These are phyloP conservation scores for Nomada fucata DNA, from an alignment of 2,888 invertebrate species.

Conservation along the genomic window DNA sequence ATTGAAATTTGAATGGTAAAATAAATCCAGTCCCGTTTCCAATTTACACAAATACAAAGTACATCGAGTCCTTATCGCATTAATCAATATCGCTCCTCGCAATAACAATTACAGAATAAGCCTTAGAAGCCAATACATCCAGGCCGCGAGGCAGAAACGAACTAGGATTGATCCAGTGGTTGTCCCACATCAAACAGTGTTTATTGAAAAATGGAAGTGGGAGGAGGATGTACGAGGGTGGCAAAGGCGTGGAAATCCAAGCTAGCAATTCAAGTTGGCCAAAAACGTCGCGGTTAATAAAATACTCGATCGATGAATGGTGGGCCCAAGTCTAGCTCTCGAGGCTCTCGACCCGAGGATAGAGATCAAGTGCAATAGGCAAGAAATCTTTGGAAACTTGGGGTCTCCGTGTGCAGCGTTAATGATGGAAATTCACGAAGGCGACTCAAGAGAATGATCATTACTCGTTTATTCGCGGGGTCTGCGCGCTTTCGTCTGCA, in stretches of 20 bases:
- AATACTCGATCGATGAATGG: constrained; percentile 51
- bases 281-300: constrained; percentile 47
- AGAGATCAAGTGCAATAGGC: constrained; percentile 27
- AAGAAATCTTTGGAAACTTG: constrained; percentile 18
- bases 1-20: too few species aligned
- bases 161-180: background rate
- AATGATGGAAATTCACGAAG: constrained; percentile 46
- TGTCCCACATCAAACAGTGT: background rate
- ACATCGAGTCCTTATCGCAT: too few species aligned
- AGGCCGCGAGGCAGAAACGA: background rate
- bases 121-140: too few species aligned
- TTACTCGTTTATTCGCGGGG: constrained; percentile 31
- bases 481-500: background rate
- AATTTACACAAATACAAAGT: too few species aligned
- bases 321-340: constrained; percentile 11
- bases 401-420: background rate
- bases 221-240: background rate
- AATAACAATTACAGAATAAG: too few species aligned
- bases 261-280: constrained; percentile 3
- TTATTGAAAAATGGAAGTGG: background rate
- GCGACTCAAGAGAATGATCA: constrained; percentile 37
- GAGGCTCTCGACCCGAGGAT: constrained; percentile 1
- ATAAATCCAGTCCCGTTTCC: too few species aligned
- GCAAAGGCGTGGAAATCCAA: background rate
- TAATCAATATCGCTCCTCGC: too few species aligned